These are phyloP conservation scores for Notamacropus eugenii DNA, from an alignment of 2,797 vertebrate genomes.

Conservation along the genomic window DNA sequence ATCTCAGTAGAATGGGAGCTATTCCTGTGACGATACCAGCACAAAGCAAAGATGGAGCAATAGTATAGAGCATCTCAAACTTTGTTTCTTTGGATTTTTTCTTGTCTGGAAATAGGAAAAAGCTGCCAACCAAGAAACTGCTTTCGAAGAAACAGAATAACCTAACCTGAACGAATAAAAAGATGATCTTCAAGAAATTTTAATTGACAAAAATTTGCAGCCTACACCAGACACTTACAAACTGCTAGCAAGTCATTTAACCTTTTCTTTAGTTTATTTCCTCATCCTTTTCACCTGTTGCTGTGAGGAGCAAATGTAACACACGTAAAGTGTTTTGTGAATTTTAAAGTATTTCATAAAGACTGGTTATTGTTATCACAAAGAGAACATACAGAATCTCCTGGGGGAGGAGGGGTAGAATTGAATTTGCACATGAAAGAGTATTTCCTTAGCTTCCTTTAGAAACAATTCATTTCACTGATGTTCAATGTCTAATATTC, in stretches of 20 bases:
- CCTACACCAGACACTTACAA: not conserved
- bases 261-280: no score
- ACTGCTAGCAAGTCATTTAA: not conserved
- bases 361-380: no score
- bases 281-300: no score
- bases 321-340: no score
- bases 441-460: no score
- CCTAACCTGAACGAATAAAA: slow-evolving; percentile 71
- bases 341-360: not conserved
- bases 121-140: slow-evolving; percentile 73
- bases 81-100: slow-evolving; percentile 43
- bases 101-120: slow-evolving; percentile 60
- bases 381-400: no score
- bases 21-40: slow-evolving; percentile 98
- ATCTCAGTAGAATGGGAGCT: slow-evolving; percentile 92
- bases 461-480: no score
- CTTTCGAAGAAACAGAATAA: slow-evolving; percentile 66
- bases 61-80: slow-evolving; percentile 92
- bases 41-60: slow-evolving; percentile 97
- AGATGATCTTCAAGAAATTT: slow-evolving; percentile 32
- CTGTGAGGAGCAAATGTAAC: no score
- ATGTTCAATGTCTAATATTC: no score
- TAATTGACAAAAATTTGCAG: not conserved
- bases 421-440: no score
- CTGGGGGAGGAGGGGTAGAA: no score